These are phyloP conservation scores for Polylopha cassiicola DNA, from an alignment of 2,888 invertebrate species.

Conservation along the genomic window DNA sequence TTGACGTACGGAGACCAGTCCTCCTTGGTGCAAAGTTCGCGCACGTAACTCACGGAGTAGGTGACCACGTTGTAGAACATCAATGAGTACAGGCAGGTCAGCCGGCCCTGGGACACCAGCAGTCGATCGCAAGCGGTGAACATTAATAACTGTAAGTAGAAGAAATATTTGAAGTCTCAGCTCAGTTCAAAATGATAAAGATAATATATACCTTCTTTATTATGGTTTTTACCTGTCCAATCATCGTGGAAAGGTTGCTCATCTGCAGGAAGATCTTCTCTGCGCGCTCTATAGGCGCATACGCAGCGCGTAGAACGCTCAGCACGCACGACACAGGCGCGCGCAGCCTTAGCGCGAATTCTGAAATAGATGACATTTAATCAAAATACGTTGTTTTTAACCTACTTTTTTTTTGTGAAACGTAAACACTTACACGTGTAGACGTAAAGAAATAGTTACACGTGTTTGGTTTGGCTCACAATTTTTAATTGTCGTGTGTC, in stretches of 20 bases:
- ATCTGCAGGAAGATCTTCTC: constrained; percentile 82
- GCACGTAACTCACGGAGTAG: constrained; percentile 85
- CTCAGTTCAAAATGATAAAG: background rate
- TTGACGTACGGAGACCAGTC: constrained; percentile 88
- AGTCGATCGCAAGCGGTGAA: constrained; percentile 84
- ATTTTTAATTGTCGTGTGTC: background rate
- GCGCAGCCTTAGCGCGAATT: constrained; percentile 57
- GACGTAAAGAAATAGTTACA: too few species aligned
- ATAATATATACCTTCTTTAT: background rate
- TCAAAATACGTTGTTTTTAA: constrained; percentile 1
- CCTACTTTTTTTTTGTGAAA: constrained; percentile 1
- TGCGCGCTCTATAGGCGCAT: constrained; percentile 80
- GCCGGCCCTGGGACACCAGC: constrained; percentile 75
- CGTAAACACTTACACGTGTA: too few species aligned
- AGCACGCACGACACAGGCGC: constrained; percentile 44
- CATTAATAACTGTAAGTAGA: constrained; percentile 79
- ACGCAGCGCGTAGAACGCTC: constrained; percentile 58
- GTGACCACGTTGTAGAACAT: constrained; percentile 90
- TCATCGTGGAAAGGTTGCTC: constrained; percentile 83
- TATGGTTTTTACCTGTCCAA: constrained; percentile 77
- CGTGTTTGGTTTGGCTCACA: constrained; percentile 1
- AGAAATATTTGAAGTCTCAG: constrained; percentile 4
- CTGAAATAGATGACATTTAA: constrained; percentile 35
- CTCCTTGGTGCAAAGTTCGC: constrained; percentile 84
- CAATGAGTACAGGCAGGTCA: constrained; percentile 85